Base-by-base conservation (phyloP, 1,140 invertebrate species). In the Trichoplusia ni region DNA sequence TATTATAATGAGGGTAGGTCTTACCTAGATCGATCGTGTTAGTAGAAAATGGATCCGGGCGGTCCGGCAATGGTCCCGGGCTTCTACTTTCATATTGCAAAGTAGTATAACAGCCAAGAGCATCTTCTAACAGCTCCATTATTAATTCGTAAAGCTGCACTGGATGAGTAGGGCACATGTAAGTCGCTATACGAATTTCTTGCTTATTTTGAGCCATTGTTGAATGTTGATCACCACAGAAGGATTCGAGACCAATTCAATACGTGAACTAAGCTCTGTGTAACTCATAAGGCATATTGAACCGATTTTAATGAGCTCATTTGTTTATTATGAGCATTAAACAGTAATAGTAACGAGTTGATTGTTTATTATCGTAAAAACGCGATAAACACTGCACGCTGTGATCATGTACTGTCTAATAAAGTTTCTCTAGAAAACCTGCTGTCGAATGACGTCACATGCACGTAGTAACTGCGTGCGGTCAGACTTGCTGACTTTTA, bases 131-230 rank as follows among this genome's bases (percentile, higher is more conserved):
- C 53, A 93, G 89, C 21, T 92, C 84, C 70, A 92, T 66, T 25
- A 93, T 81, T 35, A 90, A 77, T 72, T 94, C 93, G 82, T 92
- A 94, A 33, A 93, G 71, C 72, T 93, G 91, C 5, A 94, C 91
- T 2, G 93, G 93, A 71, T 93, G 89, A 46, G 92, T 92, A 6
- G 93, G 93, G 63, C 92, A 92, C 88, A 94, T 91, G 72, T 93
- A 94, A 0, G 93, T 93, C 31, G 90, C 81, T 16, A 93, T 65
- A 51, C 93, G 79, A 67, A 94, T 67, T 63, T 89, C 84, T 56
- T 51, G 47, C 61, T 88, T 46, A 67, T 62, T 46, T 47, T 47
- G 40, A 21, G 56, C 27, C 56, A 60, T 60, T 60, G 19, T 37
- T 42, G 19, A 42, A 29, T 27, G 16, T 38, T 13, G 6, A 11